Conservation (phyloP, 2,888 invertebrate genomes). For the Chrysopilus asiliformis region DNA sequence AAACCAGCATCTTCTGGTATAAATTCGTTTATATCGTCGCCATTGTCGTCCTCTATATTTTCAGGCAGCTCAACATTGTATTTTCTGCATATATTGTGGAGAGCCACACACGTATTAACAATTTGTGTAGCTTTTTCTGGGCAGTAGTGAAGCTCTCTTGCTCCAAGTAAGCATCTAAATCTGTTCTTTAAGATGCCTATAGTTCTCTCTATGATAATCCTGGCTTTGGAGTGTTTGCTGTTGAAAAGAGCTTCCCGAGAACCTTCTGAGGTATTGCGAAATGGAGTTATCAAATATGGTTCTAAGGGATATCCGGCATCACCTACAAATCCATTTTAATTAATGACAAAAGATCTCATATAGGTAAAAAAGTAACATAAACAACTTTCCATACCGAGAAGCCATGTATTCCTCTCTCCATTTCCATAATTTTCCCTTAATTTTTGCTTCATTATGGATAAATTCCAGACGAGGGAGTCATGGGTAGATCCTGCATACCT, state of each 20-base stretch:
- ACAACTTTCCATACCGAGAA: slow-evolving; percentile 1
- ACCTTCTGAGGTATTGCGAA: background rate
- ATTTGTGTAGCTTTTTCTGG: slow-evolving; percentile 8
- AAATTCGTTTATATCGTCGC: background rate
- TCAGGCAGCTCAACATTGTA: background rate
- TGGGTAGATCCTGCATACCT: background rate
- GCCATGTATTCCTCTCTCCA: slow-evolving; percentile 2
- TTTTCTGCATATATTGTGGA: slow-evolving; percentile 9
- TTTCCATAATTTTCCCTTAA: background rate
- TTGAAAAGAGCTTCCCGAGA: slow-evolving; percentile 6
- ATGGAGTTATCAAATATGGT: slow-evolving; percentile 10
- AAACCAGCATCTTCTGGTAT: background rate
- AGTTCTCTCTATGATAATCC: slow-evolving; percentile 7
- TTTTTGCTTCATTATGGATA: background rate
- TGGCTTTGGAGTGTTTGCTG: slow-evolving; percentile 2
- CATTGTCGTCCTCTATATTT: background rate
- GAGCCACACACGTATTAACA: slow-evolving; percentile 7
- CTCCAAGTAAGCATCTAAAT: slow-evolving; percentile 7
- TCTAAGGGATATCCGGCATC: slow-evolving; percentile 11
- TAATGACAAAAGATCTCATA: background rate
- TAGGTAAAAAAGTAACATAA: background rate
- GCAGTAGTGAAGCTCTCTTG: slow-evolving; percentile 6
- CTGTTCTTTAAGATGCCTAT: slow-evolving; percentile 9
- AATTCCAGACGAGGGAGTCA: slow-evolving; percentile 1
- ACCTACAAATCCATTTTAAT: slow-evolving; percentile 2